These are phyloP conservation scores for Amblyopsis rosae DNA, from an alignment of 2,113 vertebrate species.

Conservation along the genomic window DNA sequence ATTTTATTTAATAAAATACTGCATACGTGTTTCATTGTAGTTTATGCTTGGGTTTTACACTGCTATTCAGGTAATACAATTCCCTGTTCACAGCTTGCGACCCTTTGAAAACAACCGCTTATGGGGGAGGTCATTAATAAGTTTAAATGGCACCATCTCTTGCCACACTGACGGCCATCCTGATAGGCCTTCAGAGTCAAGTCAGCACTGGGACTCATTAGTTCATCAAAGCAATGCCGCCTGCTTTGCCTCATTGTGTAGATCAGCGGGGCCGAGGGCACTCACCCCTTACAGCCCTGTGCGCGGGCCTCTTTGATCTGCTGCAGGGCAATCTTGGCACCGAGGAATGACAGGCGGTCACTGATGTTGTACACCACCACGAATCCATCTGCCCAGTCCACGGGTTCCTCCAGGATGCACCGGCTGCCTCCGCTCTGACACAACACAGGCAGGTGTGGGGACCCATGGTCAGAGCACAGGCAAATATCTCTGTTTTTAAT, in stretches of 20 bases:
- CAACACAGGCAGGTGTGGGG: constrained; percentile 9
- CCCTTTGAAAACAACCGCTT: too few relatives aligned
- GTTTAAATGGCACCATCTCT: too few relatives aligned
- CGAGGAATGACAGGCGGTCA: constrained; percentile 55
- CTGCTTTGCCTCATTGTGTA: constrained; percentile 26
- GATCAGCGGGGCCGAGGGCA: constrained; percentile 26
- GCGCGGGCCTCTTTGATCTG: constrained; percentile 60
- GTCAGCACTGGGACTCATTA: constrained; percentile 48
- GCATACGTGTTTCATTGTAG: too few relatives aligned
- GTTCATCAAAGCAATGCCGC: constrained; percentile 45
- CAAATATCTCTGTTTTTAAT: constrained; percentile 11
- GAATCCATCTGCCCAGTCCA: constrained; percentile 66
- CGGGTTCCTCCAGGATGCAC: constrained; percentile 54
- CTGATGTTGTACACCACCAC: constrained; percentile 62
- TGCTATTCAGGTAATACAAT: too few relatives aligned
- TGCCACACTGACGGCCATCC: constrained; percentile 26
- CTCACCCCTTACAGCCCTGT: constrained; percentile 60
- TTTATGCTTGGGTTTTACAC: too few relatives aligned
- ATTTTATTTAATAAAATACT: too few relatives aligned
- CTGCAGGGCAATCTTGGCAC: constrained; percentile 48
- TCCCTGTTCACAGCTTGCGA: too few relatives aligned
- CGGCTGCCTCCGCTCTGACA: constrained; percentile 52
- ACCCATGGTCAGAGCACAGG: constrained; percentile 11
- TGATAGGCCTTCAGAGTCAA: constrained; percentile 22
- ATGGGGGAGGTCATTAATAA: too few relatives aligned